Evolutionary conservation across 1,140 invertebrate species (phyloP).

Genomic region (Lordiphosa mommai): DNA sequence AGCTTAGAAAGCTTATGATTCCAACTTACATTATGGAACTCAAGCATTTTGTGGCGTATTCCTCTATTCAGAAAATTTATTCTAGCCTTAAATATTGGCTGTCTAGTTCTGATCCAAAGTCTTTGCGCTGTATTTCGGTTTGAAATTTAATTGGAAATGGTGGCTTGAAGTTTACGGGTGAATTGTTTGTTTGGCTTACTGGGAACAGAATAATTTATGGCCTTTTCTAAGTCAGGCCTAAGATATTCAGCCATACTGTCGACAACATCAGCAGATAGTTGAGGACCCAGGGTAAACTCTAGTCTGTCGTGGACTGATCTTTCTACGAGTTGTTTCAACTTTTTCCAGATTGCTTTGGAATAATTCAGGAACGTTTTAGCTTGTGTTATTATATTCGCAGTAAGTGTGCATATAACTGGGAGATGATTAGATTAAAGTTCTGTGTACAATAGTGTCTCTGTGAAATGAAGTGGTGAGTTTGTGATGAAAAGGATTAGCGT

Average conservation of each 20-base stretch:
- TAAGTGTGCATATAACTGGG: conserved; percentile 7
- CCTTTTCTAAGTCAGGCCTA: background rate
- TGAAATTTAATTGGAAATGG: background rate
- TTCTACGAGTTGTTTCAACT: background rate
- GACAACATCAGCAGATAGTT: background rate
- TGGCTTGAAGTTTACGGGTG: background rate
- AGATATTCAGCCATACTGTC: background rate
- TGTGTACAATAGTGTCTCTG: background rate
- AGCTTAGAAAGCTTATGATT: conserved; percentile 4
- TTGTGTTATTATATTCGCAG: background rate
- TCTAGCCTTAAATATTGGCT: conserved; percentile 10
- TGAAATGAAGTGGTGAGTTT: conserved; percentile 2
- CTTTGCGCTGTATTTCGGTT: background rate
- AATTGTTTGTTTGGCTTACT: background rate
- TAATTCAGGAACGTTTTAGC: background rate
- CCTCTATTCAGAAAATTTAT: background rate
- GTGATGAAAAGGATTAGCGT: conserved; percentile 5
- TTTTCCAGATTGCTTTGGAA: conserved; percentile 4
- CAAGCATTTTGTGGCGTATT: conserved; percentile 1
- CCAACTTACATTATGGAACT: conserved; percentile 1
- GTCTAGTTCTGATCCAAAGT: conserved; percentile 9
- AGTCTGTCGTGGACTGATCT: background rate
- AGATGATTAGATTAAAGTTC: conserved; percentile 10
- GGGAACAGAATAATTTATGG: conserved; percentile 3
- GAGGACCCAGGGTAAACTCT: background rate